A percentile compares a stretch with the other conserved stretches of the same genome.
These are phyloP conservation scores for Equus quagga DNA, from an alignment of 2,113 vertebrate species.

Conservation along the genomic window DNA sequence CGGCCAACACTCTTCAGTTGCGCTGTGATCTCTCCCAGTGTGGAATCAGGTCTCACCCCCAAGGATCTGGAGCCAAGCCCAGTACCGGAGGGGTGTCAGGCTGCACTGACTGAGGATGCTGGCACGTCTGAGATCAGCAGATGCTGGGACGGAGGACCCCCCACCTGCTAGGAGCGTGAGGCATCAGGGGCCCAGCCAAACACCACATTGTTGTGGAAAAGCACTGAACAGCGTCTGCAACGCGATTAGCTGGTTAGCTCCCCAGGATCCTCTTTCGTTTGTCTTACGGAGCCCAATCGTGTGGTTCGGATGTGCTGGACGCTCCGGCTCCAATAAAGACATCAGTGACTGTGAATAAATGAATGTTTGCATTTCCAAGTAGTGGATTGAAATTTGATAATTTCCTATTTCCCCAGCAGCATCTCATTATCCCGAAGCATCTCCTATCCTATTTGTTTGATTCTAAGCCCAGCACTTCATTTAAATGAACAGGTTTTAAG, in stretches of 20 bases:
- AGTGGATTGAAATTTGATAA: background rate
- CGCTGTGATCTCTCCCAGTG: background rate
- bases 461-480: background rate
- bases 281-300: background rate
- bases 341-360: slow-evolving; percentile 17
- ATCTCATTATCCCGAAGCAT: background rate
- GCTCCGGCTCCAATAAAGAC: background rate
- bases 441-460: background rate
- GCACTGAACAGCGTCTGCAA: background rate
- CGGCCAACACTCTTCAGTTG: background rate
- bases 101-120: background rate
- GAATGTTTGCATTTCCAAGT: slow-evolving; percentile 15
- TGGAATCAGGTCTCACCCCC: background rate
- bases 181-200: background rate
- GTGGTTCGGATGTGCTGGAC: background rate
- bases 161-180: background rate
- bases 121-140: slow-evolving; percentile 16
- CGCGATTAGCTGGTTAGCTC: background rate
- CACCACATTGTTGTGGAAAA: background rate
- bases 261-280: background rate
- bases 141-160: background rate
- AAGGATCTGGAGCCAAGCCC: slow-evolving; percentile 11
- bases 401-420: background rate
- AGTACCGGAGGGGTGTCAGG: background rate
- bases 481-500: background rate